These are phyloP conservation scores for Pyralis farinalis DNA, from an alignment of 2,888 invertebrate genomes.

Conservation along the genomic window DNA sequence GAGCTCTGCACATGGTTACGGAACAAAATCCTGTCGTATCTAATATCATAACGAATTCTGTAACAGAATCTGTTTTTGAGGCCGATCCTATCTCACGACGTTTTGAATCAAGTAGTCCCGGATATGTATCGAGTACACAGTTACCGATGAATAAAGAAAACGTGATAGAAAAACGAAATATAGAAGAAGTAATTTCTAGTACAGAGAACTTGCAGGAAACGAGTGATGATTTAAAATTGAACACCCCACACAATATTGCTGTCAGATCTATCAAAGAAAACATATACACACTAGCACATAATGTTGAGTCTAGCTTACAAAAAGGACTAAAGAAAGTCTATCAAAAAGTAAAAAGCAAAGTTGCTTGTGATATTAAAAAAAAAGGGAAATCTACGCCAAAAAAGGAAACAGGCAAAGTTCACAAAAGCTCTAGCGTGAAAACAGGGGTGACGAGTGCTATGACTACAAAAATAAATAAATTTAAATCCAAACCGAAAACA, in stretches of 20 bases:
- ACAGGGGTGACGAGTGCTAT: not conserved
- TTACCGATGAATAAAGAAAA: not conserved
- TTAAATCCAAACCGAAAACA: no score
- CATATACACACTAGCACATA: conserved; percentile 30
- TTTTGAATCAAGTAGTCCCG: no score
- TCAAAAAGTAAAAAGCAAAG: conserved; percentile 31
- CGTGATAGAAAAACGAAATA: not conserved
- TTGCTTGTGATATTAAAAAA: conserved; percentile 23
- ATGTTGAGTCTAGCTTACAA: conserved; percentile 37
- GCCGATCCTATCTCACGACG: conserved; percentile 21
- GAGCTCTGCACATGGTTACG: conserved; percentile 34
- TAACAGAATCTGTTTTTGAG: conserved; percentile 38
- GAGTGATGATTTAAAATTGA: conserved; percentile 10
- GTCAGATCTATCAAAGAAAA: conserved; percentile 34
- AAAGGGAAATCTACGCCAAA: conserved; percentile 28
- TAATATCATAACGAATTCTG: conserved; percentile 36
- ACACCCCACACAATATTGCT: conserved; percentile 19
- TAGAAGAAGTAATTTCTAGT: no score
- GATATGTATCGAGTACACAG: no score
- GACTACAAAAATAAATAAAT: not conserved
- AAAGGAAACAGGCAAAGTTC: conserved; percentile 6
- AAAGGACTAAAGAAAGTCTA: conserved; percentile 37
- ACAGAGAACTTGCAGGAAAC: conserved; percentile 1
- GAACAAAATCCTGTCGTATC: conserved; percentile 33
- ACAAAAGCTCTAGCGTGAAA: not conserved